A percentile compares a stretch with the other conserved stretches of the same genome.
These are phyloP conservation scores for Drosophila prosaltans DNA, from an alignment of 1,140 invertebrate species.

Conservation along the genomic window DNA sequence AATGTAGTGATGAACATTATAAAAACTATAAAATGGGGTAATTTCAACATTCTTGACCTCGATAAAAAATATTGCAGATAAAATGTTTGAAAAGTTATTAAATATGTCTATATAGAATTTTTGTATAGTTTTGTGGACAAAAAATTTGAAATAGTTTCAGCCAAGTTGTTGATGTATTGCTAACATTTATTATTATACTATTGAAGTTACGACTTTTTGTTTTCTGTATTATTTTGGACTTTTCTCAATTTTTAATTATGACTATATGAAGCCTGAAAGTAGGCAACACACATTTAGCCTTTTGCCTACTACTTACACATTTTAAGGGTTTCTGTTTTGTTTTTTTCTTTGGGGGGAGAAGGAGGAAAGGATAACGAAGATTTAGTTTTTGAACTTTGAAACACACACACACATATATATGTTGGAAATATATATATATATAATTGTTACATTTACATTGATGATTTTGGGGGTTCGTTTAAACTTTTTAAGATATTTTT, in stretches of 20 bases:
- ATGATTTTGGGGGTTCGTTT: background rate
- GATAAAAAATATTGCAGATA: constrained; percentile 1
- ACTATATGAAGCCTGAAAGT: constrained; percentile 2
- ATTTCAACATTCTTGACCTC: constrained; percentile 1
- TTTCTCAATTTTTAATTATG: background rate
- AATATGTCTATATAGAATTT: background rate
- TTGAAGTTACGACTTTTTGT: background rate
- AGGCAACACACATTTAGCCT: background rate
- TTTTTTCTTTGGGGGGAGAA: background rate
- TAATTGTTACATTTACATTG: constrained; percentile 7
- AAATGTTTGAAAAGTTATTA: background rate
- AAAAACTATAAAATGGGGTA: background rate
- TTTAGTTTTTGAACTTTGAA: constrained; percentile 11
- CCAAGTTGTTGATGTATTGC: constrained; percentile 11
- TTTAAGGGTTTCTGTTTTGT: background rate
- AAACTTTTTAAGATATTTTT: constrained; percentile 12
- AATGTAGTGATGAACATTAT: background rate
- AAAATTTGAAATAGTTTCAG: background rate
- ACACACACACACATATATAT: constrained; percentile 1
- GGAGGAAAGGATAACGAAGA: background rate
- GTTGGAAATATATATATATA: background rate
- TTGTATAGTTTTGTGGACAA: background rate
- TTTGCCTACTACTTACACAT: constrained; percentile 8
- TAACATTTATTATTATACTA: background rate
- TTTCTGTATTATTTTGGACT: background rate